Evolutionary conservation across 35 echinoderm and acorn worm species (phyloP).

Genomic region (Eucidaris tribuloides): DNA sequence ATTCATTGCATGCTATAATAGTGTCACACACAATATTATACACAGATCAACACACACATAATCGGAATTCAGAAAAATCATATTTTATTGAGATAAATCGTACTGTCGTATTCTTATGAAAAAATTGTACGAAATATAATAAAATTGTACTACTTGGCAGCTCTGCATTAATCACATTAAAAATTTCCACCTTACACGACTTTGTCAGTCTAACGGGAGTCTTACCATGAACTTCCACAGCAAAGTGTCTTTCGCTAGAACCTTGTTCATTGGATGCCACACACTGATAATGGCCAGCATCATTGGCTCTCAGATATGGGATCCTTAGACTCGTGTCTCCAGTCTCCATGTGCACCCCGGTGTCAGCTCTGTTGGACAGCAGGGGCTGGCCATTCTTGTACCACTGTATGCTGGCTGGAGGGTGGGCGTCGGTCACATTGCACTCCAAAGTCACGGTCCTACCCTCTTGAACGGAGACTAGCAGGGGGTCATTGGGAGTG

Average conservation of each 20-base stretch:
- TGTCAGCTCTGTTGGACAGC: neutral
- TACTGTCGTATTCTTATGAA: too few species aligned
- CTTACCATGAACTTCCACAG: constrained; percentile 79
- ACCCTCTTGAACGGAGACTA: constrained; percentile 29
- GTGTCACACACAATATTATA: too few species aligned
- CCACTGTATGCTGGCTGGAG: constrained; percentile 60
- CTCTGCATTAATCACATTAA: neutral
- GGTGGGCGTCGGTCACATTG: constrained; percentile 86
- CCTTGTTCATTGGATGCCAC: constrained; percentile 63
- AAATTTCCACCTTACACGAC: neutral
- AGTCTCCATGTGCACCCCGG: constrained; percentile 40
- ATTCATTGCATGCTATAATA: too few species aligned
- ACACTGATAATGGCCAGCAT: constrained; percentile 80
- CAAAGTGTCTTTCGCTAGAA: constrained; percentile 39
- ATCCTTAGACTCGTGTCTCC: constrained; percentile 55
- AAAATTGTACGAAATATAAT: too few species aligned
- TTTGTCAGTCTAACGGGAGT: neutral
- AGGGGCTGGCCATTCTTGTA: constrained; percentile 42
- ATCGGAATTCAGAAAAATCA: too few species aligned
- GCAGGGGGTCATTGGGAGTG: constrained; percentile 41
- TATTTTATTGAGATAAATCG: too few species aligned
- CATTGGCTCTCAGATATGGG: constrained; percentile 40
- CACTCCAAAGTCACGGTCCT: constrained; percentile 48
- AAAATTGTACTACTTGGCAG: too few species aligned
- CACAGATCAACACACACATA: too few species aligned